These are phyloP conservation scores for Laspeyria flexula DNA, from an alignment of 2,888 invertebrate genomes.

Conservation along the genomic window DNA sequence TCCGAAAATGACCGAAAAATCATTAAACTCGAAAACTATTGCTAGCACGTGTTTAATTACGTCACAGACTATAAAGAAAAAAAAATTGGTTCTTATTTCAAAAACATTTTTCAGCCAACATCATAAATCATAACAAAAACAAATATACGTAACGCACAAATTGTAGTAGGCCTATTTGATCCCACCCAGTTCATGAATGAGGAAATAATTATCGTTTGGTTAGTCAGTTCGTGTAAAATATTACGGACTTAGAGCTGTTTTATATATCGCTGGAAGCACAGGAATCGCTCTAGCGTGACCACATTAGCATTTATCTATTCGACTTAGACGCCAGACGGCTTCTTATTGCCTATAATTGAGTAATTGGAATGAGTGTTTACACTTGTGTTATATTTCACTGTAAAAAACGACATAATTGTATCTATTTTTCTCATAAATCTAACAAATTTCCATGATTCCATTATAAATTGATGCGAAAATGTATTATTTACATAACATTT, in stretches of 20 bases:
- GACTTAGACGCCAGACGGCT: slow-evolving; percentile 46
- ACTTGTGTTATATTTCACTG: slow-evolving; percentile 25
- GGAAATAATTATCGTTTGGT: slow-evolving; percentile 27
- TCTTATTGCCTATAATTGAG: slow-evolving; percentile 49
- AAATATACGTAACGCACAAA: too few species aligned
- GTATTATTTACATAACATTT: too few species aligned
- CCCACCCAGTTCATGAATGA: too few species aligned
- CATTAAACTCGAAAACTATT: too few species aligned
- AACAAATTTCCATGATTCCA: not conserved
- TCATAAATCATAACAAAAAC: too few species aligned
- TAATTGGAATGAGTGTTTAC: slow-evolving; percentile 49
- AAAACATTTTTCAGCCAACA: too few species aligned
- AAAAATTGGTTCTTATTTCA: too few species aligned
- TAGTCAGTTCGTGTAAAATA: slow-evolving; percentile 23
- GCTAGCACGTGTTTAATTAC: too few species aligned
- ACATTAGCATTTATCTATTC: slow-evolving; percentile 59
- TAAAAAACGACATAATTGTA: slow-evolving; percentile 2
- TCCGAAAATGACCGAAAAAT: too few species aligned
- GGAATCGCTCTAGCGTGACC: slow-evolving; percentile 56
- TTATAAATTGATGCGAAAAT: not conserved
- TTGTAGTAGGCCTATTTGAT: too few species aligned
- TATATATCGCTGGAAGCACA: slow-evolving; percentile 25
- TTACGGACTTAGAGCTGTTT: slow-evolving; percentile 29
- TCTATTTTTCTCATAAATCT: not conserved
- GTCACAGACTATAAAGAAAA: too few species aligned